Conservation (phyloP, 2,113 vertebrate species). For the Nanorana parkeri region DNA sequence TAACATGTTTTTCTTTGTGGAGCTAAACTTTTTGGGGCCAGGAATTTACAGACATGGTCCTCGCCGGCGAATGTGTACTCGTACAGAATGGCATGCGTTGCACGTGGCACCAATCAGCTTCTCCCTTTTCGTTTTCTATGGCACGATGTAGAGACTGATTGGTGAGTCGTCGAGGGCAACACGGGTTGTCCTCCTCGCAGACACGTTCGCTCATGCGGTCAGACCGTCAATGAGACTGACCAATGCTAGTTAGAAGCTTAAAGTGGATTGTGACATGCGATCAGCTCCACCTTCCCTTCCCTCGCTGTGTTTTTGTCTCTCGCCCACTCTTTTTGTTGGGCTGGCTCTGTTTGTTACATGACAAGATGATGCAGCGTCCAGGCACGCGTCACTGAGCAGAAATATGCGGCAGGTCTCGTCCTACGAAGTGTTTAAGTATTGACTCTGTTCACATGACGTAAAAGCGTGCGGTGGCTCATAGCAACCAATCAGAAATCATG, state of each 20-base stretch:
- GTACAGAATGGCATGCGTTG: too few relatives aligned
- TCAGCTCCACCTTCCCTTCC: slow-evolving; percentile 65
- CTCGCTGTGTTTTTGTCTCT: slow-evolving; percentile 75
- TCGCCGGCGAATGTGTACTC: too few relatives aligned
- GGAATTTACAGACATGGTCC: slow-evolving; percentile 63
- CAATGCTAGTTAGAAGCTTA: slow-evolving; percentile 74
- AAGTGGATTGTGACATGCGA: slow-evolving; percentile 73
- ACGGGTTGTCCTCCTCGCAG: too few relatives aligned
- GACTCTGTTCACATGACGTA: background rate
- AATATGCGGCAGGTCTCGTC: slow-evolving; percentile 68
- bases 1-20: slow-evolving; percentile 74
- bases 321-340: slow-evolving; percentile 58
- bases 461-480: too few relatives aligned
- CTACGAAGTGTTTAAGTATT: slow-evolving; percentile 56
- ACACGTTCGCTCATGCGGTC: too few relatives aligned
- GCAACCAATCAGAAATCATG: too few relatives aligned
- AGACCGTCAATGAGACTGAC: slow-evolving; percentile 80
- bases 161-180: too few relatives aligned
- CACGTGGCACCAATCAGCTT: too few relatives aligned
- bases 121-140: too few relatives aligned
- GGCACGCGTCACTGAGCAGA: slow-evolving; percentile 69
- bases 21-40: slow-evolving; percentile 73
- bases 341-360: slow-evolving; percentile 71
- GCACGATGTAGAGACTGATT: too few relatives aligned
- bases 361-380: slow-evolving; percentile 70